Conservation (phyloP, 2,113 vertebrate species). For the Prionailurus bengalensis region DNA sequence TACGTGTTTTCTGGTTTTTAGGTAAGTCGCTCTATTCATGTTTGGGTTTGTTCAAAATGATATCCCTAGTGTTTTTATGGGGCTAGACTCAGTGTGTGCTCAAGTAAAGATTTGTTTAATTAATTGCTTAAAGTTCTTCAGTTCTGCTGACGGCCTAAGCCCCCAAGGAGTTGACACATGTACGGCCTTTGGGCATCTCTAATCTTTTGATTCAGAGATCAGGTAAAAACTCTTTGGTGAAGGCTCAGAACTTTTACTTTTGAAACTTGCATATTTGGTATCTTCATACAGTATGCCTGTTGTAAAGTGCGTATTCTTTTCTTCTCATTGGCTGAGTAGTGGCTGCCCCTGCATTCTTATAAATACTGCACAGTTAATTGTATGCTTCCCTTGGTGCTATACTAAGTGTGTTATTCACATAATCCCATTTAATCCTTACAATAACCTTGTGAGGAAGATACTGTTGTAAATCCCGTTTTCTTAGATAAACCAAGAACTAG, state of each 20-base stretch:
- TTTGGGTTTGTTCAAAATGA: background rate
- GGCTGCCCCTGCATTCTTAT: background rate
- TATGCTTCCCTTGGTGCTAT: background rate
- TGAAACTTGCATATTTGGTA: background rate
- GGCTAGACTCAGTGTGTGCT: background rate
- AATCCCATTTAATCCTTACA: background rate
- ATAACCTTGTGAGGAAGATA: background rate
- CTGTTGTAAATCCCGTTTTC: background rate
- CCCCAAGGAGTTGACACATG: background rate
- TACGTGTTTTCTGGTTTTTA: background rate
- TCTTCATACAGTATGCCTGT: background rate
- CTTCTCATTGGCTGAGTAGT: background rate
- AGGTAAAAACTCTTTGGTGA: slow-evolving; percentile 11
- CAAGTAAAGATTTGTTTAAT: background rate
- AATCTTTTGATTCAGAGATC: slow-evolving; percentile 5
- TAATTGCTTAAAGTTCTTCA: slow-evolving; percentile 10
- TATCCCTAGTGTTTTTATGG: background rate
- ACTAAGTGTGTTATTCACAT: background rate
- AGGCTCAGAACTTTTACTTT: slow-evolving; percentile 13
- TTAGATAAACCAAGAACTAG: background rate
- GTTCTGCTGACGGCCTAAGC: background rate
- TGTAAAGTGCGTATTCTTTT: background rate
- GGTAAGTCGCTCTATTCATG: background rate
- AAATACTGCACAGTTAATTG: background rate
- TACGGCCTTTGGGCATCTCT: background rate